Evolutionary conservation across 2,888 invertebrate genomes (phyloP).

Genomic region (Noctua janthe): DNA sequence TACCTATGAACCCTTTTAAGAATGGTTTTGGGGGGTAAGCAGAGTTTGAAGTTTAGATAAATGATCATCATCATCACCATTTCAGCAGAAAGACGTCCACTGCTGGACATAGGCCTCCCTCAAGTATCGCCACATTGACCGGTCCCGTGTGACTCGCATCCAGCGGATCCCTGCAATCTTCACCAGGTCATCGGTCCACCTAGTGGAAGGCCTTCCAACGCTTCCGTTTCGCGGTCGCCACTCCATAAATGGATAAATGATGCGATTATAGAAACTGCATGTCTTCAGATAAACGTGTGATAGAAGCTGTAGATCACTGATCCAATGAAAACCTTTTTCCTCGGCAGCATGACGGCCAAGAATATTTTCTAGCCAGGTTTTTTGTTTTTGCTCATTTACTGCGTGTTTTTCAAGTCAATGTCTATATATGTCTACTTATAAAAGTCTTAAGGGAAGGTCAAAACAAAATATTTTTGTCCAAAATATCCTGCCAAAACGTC

Average conservation of each 20-base stretch:
- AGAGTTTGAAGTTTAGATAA: conserved; percentile 23
- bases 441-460: background rate
- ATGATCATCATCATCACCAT: background rate
- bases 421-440: conserved; percentile 18
- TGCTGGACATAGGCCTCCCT: no score
- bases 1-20: conserved; percentile 50
- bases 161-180: no score
- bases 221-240: no score
- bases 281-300: background rate
- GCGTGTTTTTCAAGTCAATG: background rate
- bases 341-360: background rate
- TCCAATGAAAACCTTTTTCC: background rate
- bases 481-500: background rate
- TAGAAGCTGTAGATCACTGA: background rate
- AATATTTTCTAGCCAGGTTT: background rate
- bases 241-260: conserved; percentile 1
- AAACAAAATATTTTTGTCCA: conserved; percentile 14
- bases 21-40: conserved; percentile 1
- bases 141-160: no score
- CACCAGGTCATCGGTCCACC: no score
- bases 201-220: no score
- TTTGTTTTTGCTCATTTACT: background rate
- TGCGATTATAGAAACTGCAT: background rate
- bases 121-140: no score
- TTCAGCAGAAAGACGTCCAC: no score